Evolutionary conservation across 1,140 invertebrate genomes (phyloP).

Genomic region (Drosophila tsacasi): DNA sequence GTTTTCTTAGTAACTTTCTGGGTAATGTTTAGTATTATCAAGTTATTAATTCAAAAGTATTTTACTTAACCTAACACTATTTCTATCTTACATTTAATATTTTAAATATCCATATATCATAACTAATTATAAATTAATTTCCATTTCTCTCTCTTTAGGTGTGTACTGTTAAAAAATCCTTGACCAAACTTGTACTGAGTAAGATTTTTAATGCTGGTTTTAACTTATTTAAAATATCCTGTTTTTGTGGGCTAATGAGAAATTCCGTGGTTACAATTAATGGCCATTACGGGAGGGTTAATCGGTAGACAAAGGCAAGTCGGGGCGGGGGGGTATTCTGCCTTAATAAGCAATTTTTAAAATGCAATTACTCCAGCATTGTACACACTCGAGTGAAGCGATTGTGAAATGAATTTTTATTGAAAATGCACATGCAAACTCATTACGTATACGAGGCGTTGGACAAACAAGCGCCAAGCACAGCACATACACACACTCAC

Average conservation of each 20-base stretch:
- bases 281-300: constrained; percentile 63
- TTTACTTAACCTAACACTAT: background rate
- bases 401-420: constrained; percentile 74
- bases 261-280: constrained; percentile 79
- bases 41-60: background rate
- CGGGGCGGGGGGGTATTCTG: constrained; percentile 39
- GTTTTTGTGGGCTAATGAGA: constrained; percentile 51
- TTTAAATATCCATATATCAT: background rate
- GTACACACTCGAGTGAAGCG: constrained; percentile 44
- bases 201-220: constrained; percentile 63
- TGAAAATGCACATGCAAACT: constrained; percentile 72
- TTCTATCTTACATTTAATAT: background rate
- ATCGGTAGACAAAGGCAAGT: constrained; percentile 39
- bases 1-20: background rate
- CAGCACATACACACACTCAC: constrained; percentile 2
- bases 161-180: constrained; percentile 16
- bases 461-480: constrained; percentile 52
- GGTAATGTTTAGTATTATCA: background rate
- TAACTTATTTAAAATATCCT: constrained; percentile 7
- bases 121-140: background rate
- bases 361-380: constrained; percentile 77
- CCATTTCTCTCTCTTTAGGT: constrained; percentile 59
- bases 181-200: constrained; percentile 55
- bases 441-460: constrained; percentile 75
- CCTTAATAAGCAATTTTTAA: constrained; percentile 83